Evolutionary conservation across 1,140 invertebrate species (phyloP), one percentile per base, ranked within the genome.

Genomic region (Bombus vancouverensis): DNA sequence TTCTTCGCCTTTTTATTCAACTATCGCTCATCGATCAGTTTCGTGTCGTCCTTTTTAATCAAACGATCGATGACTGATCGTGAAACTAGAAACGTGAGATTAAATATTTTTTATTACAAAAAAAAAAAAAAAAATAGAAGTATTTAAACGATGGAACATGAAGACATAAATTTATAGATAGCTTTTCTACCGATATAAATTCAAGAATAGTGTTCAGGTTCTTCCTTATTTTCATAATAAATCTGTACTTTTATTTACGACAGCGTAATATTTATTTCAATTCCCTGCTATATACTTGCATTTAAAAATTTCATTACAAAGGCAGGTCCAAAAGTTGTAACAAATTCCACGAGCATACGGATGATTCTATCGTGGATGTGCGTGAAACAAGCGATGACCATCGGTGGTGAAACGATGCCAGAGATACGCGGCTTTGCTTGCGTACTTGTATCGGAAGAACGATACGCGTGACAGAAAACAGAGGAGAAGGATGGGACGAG

Each of bases 331-430:
- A 47, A 68, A 25, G 34, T 10, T 1, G 18, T 10, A 68, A 68
- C 22, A 25, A 82, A 82, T 83, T 68, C 6, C 15, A 12, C 42
- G 9, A 76, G 32, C 53, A 22, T 15, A 25, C 13, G 57, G 2
- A 65, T 12, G 22, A 74, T 82, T 44, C n/a, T 42, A 39, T 28
- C 32, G 25, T 34, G 81, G 25, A 53, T 25, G 22, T 70, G 44
- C 65, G 74, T 77, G 74, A 42, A 83, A 78, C 62, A 44, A 70
- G 65, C 74, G 82, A 83, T 83, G 47, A 8, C 22, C 37, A 78
- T 83, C 81, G 42, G 44, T 13, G 74, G 44, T n/a, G 9, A 28
- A 83, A 78, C 34, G 82, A 83, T 83, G 37, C 13, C 82, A 15
- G 15, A 78, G 74, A 83, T 83, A 83, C 37, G 65, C 74, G 28